Evolutionary conservation across 2,797 vertebrate species (phyloP).

Genomic region (Neosilurus mollespiculum): DNA sequence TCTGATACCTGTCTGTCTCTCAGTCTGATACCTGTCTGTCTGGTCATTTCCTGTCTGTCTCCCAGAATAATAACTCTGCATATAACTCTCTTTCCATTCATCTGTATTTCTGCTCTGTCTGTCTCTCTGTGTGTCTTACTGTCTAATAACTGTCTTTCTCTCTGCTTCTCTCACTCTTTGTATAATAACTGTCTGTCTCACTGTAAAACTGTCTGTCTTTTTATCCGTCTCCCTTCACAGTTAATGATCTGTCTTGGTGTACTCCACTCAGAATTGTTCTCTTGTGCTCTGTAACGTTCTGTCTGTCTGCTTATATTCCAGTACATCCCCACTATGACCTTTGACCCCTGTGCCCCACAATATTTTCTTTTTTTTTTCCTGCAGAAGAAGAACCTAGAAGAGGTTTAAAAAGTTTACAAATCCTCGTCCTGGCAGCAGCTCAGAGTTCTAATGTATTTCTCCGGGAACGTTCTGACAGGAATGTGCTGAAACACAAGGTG

Average conservation of each 20-base stretch:
- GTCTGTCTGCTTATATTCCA: neutral
- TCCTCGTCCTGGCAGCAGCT: neutral
- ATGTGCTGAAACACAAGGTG: constrained; percentile 43
- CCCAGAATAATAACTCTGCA: neutral
- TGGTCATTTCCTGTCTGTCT: neutral
- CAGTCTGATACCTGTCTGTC: neutral
- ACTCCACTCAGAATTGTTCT: neutral
- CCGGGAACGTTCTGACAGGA: neutral
- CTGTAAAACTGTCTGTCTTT: neutral
- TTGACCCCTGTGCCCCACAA: neutral
- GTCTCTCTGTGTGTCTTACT: neutral
- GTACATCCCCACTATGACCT: neutral
- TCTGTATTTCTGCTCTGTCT: too few relatives aligned
- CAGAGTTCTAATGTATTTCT: constrained; percentile 1
- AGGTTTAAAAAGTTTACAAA: neutral
- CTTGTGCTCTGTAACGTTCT: neutral
- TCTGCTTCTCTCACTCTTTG: neutral
- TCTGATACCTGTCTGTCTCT: neutral
- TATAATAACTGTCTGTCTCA: neutral
- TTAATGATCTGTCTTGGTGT: neutral
- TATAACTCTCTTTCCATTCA: too few relatives aligned
- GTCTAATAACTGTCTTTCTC: neutral
- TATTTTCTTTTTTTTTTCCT: neutral
- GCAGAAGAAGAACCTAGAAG: too few relatives aligned
- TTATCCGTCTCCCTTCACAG: neutral